Evolutionary conservation across 2,113 vertebrate species (phyloP).

Genomic region (Anguilla rostrata): DNA sequence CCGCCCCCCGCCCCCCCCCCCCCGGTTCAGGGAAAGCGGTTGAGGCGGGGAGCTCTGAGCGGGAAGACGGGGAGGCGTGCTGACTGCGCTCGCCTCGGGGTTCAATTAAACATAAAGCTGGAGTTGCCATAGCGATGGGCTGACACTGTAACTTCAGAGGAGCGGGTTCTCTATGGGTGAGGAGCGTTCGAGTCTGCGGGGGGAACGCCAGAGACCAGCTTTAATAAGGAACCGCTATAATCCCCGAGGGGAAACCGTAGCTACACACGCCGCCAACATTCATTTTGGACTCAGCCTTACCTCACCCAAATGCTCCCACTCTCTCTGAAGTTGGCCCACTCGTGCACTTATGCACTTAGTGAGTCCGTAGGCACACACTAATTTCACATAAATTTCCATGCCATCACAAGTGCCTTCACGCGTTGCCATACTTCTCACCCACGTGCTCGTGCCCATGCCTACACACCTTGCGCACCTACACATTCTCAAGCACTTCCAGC

Average conservation of each 20-base stretch:
- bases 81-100: slow-evolving; percentile 52
- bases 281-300: not conserved
- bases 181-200: not conserved
- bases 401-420: not conserved
- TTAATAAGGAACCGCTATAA: not conserved
- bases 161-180: not conserved
- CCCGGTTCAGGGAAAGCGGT: slow-evolving; percentile 1
- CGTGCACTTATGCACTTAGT: not conserved
- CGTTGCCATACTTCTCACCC: not conserved
- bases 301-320: too few relatives aligned
- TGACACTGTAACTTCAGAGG: slow-evolving; percentile 34
- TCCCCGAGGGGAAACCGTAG: not conserved
- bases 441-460: not conserved
- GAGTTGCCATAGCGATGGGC: slow-evolving; percentile 56
- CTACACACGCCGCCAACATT: not conserved
- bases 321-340: too few relatives aligned
- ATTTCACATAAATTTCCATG: not conserved
- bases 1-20: not conserved
- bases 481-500: not conserved
- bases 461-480: not conserved
- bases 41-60: slow-evolving; percentile 2
- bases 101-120: slow-evolving; percentile 57
- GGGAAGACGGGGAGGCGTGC: slow-evolving; percentile 41
- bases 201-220: not conserved
- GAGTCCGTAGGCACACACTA: not conserved